Evolutionary conservation across 92 coral and sea anemone genomes (phyloP), one percentile per base, ranked within the genome.

Genomic region (Plumapathes pennacea): DNA sequence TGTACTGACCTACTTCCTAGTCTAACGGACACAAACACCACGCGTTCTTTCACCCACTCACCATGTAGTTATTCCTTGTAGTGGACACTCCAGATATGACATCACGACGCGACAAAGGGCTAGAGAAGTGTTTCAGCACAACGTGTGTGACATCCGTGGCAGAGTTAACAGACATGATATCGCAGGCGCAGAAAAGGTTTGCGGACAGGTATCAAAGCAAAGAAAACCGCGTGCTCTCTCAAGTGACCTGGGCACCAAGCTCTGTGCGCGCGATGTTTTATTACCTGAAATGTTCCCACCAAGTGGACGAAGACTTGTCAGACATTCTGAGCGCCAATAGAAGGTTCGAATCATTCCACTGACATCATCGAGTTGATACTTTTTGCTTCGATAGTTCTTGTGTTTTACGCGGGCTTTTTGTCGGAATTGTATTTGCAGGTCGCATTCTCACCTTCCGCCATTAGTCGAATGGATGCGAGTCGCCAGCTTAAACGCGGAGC

Each of bases 381-480:
- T 34, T 34, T 34, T 34, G 40, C 9, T 8, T 8, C 40, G 9
- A 8, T 34, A 8, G n/a, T 34, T 34, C 9, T 8, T 34, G 8
- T 34, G n/a, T 34, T 34, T 8, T n/a, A 8, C n/a, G 9, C 40
- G 40, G 40, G n/a, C 9, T 8, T 34, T 34, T 8, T 34, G 40
- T n/a, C 40, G 8, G 9, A 8, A 34, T n/a, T 8, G 9, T 34
- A n/a, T 51, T 15, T 51, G 23, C 68, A 87, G 95, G 38, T 57
- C 86, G 20, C 95, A 87, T 41, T 75, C 89, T 36, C 72, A 80
- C 21, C 89, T 77, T 5, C 89, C 95, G 10, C 95, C 95, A 10
- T 38, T 87, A 33, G 84, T 75, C 29, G 95, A 87, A 57, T 87
- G 95, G 95, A 42, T 87, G 13, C 82, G 85, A 24, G 85, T 83